Conservation (phyloP, 2,113 vertebrate species). For the Argyrosomus japonicus region DNA sequence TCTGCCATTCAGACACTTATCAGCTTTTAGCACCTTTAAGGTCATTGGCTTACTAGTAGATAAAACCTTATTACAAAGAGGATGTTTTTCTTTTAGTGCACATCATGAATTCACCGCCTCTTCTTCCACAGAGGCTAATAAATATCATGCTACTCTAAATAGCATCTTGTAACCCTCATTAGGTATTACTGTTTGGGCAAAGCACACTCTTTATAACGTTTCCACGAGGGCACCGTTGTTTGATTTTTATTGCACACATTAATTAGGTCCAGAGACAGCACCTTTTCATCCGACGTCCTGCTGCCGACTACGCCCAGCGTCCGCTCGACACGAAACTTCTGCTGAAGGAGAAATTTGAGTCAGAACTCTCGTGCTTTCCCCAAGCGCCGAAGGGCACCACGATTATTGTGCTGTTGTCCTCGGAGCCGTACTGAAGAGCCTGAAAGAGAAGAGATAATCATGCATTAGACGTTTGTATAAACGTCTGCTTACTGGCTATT, state of each 20-base stretch:
- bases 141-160: constrained; percentile 48
- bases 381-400: constrained; percentile 97
- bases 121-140: constrained; percentile 23
- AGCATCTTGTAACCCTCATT: constrained; percentile 21
- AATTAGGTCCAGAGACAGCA: constrained; percentile 49
- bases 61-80: constrained; percentile 37
- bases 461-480: not conserved
- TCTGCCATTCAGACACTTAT: constrained; percentile 24
- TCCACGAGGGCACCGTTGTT: constrained; percentile 33
- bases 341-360: constrained; percentile 94
- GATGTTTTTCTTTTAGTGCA: constrained; percentile 51
- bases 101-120: constrained; percentile 39
- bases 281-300: not conserved
- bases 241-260: constrained; percentile 61
- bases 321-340: constrained; percentile 95
- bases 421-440: constrained; percentile 93
- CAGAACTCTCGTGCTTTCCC: constrained; percentile 92
- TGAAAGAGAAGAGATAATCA: constrained; percentile 56
- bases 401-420: constrained; percentile 95
- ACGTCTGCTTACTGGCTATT: too few species aligned
- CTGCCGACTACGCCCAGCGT: constrained; percentile 89
- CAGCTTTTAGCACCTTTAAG: constrained; percentile 26
- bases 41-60: constrained; percentile 35
- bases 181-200: constrained; percentile 28
- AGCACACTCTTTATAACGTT: constrained; percentile 21